Evolutionary conservation across 2,888 invertebrate species (phyloP), one percentile per base, ranked within the genome.

Genomic region (Sphaeridia pumilis): DNA sequence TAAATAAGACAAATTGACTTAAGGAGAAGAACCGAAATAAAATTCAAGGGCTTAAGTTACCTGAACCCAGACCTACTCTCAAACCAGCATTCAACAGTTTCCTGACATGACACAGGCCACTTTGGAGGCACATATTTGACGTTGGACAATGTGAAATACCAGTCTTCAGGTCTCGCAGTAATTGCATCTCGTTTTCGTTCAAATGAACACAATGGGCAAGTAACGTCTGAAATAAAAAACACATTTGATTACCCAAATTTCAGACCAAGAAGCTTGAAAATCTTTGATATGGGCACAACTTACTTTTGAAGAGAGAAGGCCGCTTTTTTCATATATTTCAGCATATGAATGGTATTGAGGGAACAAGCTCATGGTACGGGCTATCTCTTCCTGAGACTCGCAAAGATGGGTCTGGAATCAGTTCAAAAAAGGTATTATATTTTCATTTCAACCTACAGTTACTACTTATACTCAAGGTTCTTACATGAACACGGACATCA

Each of bases 101-200:
- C 55, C 78, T 73, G 0, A 87, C 81, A 65, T 88, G 84, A 67
- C 89, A 88, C 2, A 87, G 67, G 0, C 92, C 92, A 14, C 89
- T 90, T 65, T 76, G 76, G 36, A 93, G 73, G 62, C 81, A 78
- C 0, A 81, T 82, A 70, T 92, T 92, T 1, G 90, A 90, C 27
- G 83, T 80, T 0, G 92, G 88, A 67, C 92, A 93, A 69, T 92
- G 92, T 0, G 87, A 80, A 5, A 93, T 71, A 0, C 85, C 78
- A 2, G 81, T 77, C 1, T 79, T 79, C 49, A 76, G 74, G 22
- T 74, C 60, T 20, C 74, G 74, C 21, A 92, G 68, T 5, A 84
- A 66, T 14, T 70, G 63, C 21, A 87, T 72, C 71, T 92, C 92
- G 2, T 74, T 74, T 35, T 83, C 80, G 7, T 75, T 75, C 45